Base-by-base conservation (phyloP, 2,888 invertebrate genomes). In the Oasisia sp. region DNA sequence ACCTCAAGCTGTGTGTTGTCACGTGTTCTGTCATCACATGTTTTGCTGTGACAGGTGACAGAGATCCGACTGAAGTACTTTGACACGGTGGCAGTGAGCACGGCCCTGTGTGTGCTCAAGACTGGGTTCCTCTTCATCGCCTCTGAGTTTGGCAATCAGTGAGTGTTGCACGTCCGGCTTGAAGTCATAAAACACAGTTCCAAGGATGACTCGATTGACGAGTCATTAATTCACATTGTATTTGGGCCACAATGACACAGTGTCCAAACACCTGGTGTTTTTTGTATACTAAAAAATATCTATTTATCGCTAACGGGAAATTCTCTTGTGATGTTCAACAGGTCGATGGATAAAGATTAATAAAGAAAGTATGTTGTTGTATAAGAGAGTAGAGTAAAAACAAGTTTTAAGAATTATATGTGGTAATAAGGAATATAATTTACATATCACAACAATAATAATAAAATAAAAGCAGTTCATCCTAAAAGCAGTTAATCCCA, bases 141-240 rank as follows among this genome's bases (percentile, higher is more conserved):
- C 0, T 98, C 98, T 50, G 99, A 99, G 97, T 99, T 99, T 97
- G 99, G 99, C 95, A 99, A 99, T 97, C 99, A 99, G 99, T 99
- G 97, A 98, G 99, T 98, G 9, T 90, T 32, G 32, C 50, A 27
- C 45, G 89, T 27, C 27, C 8, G 89, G 12, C 27, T 0, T 58
- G 74, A 32, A 44, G 32, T 74, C 14, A 89, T n/a, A 91, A 91
- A 19, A 74, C 58, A 44, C 32, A 11, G 19, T 27, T 74, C 74
- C n/a, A n/a, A 89, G 89, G 9, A 50, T 14, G 8, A n/a, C 38
- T 74, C 56, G 44, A 32, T 38, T 89, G 38, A n/a, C n/a, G 5
- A 74, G 89, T 89, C 2, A 32, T 7, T 32, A 38, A 74, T 74
- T 74, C 74, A 74, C 27, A 74, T 7, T 74, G 74, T 74, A 74